Base-by-base conservation (phyloP, 1,140 invertebrate genomes). In the Meloidogyne exigua region DNA sequence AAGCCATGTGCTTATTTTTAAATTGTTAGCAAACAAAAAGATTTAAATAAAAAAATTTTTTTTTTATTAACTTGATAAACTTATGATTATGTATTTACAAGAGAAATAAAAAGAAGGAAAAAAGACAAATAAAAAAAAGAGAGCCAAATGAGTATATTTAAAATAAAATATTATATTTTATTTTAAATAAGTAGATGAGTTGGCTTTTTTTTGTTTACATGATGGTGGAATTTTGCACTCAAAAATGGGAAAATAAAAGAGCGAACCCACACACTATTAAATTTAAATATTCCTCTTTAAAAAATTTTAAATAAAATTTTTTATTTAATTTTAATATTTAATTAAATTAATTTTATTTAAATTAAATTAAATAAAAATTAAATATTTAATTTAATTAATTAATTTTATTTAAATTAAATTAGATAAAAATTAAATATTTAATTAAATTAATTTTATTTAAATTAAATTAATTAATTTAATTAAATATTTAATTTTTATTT, bases 151-250 rank as follows among this genome's bases (percentile, higher is more conserved):
- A 18, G 44, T 18, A 49, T 32, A 18, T 44, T 13, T 18, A 44
- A 44, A 44, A 15, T 44, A 44, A 15, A 2, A 15, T 44, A 44
- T n/a, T 18, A 49, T 21, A 10, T 32, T 69, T 32, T 44, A 57
- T 49, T 42, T 25, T 70, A 57, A 7, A 7, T 32, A 18, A 11
- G 9, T 3, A 39, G 9, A 39, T 44, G 42, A 57, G 49, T 57
- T 57, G 49, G 49, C 49, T 57, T 57, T 57, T 42, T n/a, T 57
- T 57, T 57, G n/a, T 57, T 57, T 57, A 57, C 49, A 44, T 28
- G 7, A 32, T 36, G 12, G 4, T 57, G 7, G 36, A 69, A 69
- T 42, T 21, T 25, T 13, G 18, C 32, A 11, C 68, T 15, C 68
- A 42, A 57, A 42, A 57, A 12, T 15, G 21, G 39, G 13, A 12